These are phyloP conservation scores for Lymantria dispar DNA, from an alignment of 2,888 invertebrate genomes.

Conservation along the genomic window DNA sequence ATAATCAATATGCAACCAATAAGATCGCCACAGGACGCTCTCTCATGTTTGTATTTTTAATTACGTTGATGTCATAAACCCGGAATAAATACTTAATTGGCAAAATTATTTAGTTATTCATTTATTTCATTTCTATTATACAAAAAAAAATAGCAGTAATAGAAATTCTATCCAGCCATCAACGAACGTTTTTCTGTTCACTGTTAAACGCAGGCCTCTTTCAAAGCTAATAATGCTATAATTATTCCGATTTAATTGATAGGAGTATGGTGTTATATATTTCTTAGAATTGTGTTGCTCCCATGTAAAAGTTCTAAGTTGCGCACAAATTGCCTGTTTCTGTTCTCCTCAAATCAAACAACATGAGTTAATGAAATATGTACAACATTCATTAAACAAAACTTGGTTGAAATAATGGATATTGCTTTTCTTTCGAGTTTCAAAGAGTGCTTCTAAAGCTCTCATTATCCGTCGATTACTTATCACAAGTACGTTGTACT, in stretches of 20 bases:
- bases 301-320: neutral
- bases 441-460: slow-evolving; percentile 78
- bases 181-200: no score
- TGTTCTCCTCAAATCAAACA: neutral
- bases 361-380: slow-evolving; percentile 55
- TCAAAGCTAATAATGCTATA: neutral
- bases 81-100: no score
- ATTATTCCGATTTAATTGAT: neutral
- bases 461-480: slow-evolving; percentile 73
- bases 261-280: neutral
- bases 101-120: no score
- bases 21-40: no score
- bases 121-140: no score
- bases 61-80: no score
- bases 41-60: no score
- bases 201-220: no score
- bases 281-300: neutral
- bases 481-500: neutral
- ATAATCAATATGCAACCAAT: no score
- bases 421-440: slow-evolving; percentile 80
- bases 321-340: neutral
- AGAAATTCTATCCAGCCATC: no score
- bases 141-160: no score
- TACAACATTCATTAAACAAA: slow-evolving; percentile 63
- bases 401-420: slow-evolving; percentile 76